Conservation (phyloP, 1,140 invertebrate genomes). For the Gonatopus flavifemur region DNA sequence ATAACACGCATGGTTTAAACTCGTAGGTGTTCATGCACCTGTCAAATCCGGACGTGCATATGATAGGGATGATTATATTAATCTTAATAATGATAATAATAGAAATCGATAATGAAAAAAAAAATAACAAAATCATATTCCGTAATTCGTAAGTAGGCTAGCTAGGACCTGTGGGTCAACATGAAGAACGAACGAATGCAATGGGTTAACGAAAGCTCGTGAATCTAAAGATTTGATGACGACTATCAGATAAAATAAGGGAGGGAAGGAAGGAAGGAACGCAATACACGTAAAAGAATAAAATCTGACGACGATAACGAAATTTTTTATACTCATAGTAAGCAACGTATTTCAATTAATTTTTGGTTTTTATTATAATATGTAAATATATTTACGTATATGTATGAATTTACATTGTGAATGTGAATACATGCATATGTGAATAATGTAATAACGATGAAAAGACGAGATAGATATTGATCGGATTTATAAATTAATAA, state of each 20-base stretch:
- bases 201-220: constrained; percentile 8
- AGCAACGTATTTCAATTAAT: constrained; percentile 34
- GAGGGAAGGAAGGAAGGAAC: constrained; percentile 5
- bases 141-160: constrained; percentile 50
- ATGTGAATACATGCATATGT: constrained; percentile 9
- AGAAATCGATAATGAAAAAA: no score
- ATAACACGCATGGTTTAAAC: constrained; percentile 22
- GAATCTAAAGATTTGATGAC: not conserved
- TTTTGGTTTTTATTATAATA: constrained; percentile 31
- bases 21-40: constrained; percentile 7
- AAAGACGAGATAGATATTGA: not conserved
- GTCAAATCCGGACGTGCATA: constrained; percentile 1
- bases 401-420: constrained; percentile 8
- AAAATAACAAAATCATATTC: no score
- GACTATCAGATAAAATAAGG: constrained; percentile 11
- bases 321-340: constrained; percentile 38
- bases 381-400: constrained; percentile 17
- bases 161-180: constrained; percentile 41
- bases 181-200: constrained; percentile 3
- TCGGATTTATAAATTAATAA: not conserved
- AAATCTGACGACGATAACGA: constrained; percentile 19
- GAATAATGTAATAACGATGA: not conserved
- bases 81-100: no score
- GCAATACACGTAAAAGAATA: constrained; percentile 13
- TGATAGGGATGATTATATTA: not conserved